Conservation (phyloP, 2,797 vertebrate genomes). For the Neostethus bicornis region DNA sequence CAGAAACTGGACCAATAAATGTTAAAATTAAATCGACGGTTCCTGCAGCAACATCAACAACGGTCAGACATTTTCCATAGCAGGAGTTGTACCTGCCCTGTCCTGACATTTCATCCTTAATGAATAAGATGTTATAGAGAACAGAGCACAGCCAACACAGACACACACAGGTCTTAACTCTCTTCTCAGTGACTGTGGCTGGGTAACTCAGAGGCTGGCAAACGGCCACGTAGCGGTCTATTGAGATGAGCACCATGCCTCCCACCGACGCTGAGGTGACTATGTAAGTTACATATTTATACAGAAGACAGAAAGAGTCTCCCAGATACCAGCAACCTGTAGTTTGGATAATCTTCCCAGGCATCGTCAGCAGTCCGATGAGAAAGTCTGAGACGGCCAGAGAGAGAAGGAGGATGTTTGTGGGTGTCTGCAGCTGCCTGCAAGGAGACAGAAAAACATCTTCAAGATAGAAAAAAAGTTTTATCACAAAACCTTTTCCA, state of each 20-base stretch:
- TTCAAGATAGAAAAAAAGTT: no score
- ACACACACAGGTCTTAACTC: background rate
- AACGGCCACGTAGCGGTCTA: slow-evolving; percentile 14
- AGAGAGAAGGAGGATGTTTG: slow-evolving; percentile 36
- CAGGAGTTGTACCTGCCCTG: slow-evolving; percentile 11
- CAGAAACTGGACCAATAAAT: slow-evolving; percentile 6
- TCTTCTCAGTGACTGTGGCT: slow-evolving; percentile 7
- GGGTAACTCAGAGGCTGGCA: slow-evolving; percentile 21
- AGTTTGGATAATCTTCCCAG: background rate
- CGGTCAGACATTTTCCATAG: slow-evolving; percentile 14
- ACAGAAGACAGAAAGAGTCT: slow-evolving; percentile 8
- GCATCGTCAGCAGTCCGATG: slow-evolving; percentile 25
- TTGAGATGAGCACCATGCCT: slow-evolving; percentile 26
- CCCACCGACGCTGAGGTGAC: slow-evolving; percentile 13
- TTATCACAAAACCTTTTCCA: no score
- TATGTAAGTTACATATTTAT: background rate
- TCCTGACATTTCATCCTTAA: background rate
- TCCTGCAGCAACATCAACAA: background rate
- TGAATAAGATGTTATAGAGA: slow-evolving; percentile 14
- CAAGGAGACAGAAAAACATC: background rate
- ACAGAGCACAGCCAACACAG: slow-evolving; percentile 28
- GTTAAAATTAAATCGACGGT: background rate
- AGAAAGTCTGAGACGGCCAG: slow-evolving; percentile 34
- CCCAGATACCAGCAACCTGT: slow-evolving; percentile 28
- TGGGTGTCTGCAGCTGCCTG: slow-evolving; percentile 31